Evolutionary conservation across 2,888 invertebrate genomes (phyloP).

Genomic region (Euplexia lucipara): DNA sequence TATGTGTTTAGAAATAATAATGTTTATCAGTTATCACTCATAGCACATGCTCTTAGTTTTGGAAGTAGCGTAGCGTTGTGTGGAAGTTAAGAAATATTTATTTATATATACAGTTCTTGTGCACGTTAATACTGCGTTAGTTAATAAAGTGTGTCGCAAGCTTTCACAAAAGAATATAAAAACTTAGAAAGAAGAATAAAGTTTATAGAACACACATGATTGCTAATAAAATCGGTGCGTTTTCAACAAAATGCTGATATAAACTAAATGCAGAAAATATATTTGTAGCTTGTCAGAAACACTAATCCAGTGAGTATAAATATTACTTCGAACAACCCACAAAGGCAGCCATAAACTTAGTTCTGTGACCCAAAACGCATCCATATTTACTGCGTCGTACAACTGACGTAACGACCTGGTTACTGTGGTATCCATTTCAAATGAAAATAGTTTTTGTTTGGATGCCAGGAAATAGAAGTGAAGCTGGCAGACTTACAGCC

Average conservation of each 20-base stretch:
- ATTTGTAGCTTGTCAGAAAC: slow-evolving; percentile 9
- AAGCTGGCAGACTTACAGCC: background rate
- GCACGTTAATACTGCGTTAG: too few species aligned
- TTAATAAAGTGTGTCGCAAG: too few species aligned
- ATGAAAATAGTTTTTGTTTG: slow-evolving; percentile 3
- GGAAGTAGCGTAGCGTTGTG: too few species aligned
- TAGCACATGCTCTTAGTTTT: too few species aligned
- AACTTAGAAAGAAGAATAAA: background rate
- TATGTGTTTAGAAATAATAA: too few species aligned
- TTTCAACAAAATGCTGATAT: background rate
- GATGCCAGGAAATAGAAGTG: background rate
- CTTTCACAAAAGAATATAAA: background rate
- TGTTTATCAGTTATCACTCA: too few species aligned
- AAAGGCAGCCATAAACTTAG: slow-evolving; percentile 22
- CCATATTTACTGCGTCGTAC: slow-evolving; percentile 22
- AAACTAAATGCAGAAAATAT: background rate
- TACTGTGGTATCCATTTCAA: background rate
- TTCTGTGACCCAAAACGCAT: slow-evolving; percentile 38
- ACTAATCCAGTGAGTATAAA: background rate
- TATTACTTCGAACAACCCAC: slow-evolving; percentile 23
- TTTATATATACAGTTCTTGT: too few species aligned
- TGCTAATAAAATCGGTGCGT: background rate
- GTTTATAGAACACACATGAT: too few species aligned
- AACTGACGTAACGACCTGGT: slow-evolving; percentile 18
- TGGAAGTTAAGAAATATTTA: too few species aligned